Conservation (phyloP, 2,797 vertebrate genomes). For the Helostoma temminkii region DNA sequence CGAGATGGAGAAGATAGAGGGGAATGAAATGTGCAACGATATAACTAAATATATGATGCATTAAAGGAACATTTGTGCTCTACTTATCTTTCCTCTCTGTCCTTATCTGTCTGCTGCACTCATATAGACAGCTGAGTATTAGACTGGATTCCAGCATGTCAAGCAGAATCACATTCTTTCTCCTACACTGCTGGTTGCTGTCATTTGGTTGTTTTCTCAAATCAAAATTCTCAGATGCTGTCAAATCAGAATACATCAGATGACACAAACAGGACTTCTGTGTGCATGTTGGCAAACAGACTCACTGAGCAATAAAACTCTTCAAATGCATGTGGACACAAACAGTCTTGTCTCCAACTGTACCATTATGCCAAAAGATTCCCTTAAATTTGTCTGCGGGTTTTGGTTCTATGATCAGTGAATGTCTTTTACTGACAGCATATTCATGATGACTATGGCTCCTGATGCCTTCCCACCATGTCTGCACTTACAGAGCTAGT, state of each 20-base stretch:
- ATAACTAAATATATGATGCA: constrained; percentile 65
- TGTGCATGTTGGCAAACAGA: constrained; percentile 18
- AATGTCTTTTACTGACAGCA: constrained; percentile 42
- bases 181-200: constrained; percentile 37
- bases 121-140: constrained; percentile 56
- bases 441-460: constrained; percentile 15
- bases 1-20: constrained; percentile 55
- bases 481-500: constrained; percentile 28
- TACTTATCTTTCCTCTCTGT: constrained; percentile 62
- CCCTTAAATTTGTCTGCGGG: constrained; percentile 52
- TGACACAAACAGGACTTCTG: constrained; percentile 26
- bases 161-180: constrained; percentile 43
- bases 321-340: constrained; percentile 23
- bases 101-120: constrained; percentile 59
- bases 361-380: constrained; percentile 34
- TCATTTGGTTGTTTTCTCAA: constrained; percentile 41
- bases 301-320: constrained; percentile 15
- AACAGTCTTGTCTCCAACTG: constrained; percentile 12
- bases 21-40: constrained; percentile 41
- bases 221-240: constrained; percentile 22
- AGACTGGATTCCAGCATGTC: constrained; percentile 52
- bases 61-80: constrained; percentile 68
- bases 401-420: constrained; percentile 40
- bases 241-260: constrained; percentile 25
- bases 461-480: constrained; percentile 15